Percentiles rank a stretch among this genome's conserved stretches.
These are phyloP conservation scores for Galbula dea DNA, from an alignment of 2,113 vertebrate genomes.

Conservation along the genomic window DNA sequence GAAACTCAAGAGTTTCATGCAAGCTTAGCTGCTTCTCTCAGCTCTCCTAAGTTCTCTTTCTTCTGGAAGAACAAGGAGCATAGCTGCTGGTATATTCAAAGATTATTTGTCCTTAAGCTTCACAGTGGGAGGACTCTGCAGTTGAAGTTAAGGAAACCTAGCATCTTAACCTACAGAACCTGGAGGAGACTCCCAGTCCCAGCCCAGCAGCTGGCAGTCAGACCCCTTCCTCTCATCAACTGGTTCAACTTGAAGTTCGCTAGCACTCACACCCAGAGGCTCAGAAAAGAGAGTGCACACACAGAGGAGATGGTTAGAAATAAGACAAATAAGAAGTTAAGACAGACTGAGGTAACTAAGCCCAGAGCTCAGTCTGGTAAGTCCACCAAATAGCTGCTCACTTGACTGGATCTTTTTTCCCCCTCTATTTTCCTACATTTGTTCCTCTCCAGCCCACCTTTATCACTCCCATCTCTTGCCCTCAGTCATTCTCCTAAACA, in stretches of 20 bases:
- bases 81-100: not conserved
- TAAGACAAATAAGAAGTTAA: not conserved
- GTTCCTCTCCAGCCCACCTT: not conserved
- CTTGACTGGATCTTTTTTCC: not conserved
- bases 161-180: not conserved
- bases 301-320: not conserved
- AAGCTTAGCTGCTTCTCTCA: not conserved
- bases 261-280: not conserved
- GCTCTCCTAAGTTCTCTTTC: not conserved
- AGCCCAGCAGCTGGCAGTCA: not conserved
- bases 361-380: not conserved
- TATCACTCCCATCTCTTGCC: not conserved
- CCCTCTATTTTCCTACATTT: too few species aligned
- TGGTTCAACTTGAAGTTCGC: not conserved
- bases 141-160: not conserved
- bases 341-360: not conserved
- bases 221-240: not conserved
- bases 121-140: not conserved
- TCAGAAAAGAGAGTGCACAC: not conserved
- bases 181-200: rapidly evolving
- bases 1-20: not conserved
- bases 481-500: not conserved
- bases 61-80: not conserved
- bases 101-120: not conserved
- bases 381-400: not conserved